A percentile compares a stretch with the other conserved stretches of the same genome.
Conservation (phyloP, 2,797 vertebrate genomes). For the Botia almorhae region DNA sequence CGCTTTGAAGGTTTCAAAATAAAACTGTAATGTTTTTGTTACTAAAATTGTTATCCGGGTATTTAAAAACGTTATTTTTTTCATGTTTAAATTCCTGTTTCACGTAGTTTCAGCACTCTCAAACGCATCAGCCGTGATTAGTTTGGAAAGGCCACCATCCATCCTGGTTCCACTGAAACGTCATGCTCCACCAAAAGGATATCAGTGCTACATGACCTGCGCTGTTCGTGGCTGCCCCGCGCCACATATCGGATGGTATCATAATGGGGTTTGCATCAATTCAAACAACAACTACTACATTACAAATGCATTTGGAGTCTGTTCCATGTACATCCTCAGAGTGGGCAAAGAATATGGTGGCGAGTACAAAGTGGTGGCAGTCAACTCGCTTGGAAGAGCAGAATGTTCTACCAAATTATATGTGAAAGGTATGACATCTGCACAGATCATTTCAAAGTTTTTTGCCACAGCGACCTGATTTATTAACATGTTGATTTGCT, state of each 20-base stretch:
- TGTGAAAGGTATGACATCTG: conserved; percentile 77
- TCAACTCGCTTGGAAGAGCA: conserved; percentile 80
- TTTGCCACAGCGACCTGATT: conserved; percentile 34
- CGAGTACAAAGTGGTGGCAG: conserved; percentile 82
- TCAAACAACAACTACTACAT: conserved; percentile 77
- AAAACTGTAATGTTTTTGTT: no score
- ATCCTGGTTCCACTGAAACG: conserved; percentile 85
- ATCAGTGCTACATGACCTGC: conserved; percentile 88
- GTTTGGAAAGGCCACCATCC: conserved; percentile 79
- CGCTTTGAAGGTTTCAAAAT: no score
- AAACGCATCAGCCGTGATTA: conserved; percentile 48
- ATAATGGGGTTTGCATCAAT: conserved; percentile 80
- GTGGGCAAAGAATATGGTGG: conserved; percentile 78
- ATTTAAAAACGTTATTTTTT: not conserved
- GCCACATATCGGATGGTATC: conserved; percentile 85
- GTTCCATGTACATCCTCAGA: conserved; percentile 82
- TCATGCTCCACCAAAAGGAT: conserved; percentile 82
- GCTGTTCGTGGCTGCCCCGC: conserved; percentile 81
- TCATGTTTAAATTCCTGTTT: not conserved
- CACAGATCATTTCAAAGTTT: not conserved
- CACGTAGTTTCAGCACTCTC: conserved; percentile 59
- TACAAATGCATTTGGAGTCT: conserved; percentile 84
- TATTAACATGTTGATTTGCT: conserved; percentile 25
- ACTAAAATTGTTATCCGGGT: no score
- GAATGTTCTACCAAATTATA: conserved; percentile 79